Conservation (phyloP, 1,140 invertebrate genomes). For the Achatina immaculata region DNA sequence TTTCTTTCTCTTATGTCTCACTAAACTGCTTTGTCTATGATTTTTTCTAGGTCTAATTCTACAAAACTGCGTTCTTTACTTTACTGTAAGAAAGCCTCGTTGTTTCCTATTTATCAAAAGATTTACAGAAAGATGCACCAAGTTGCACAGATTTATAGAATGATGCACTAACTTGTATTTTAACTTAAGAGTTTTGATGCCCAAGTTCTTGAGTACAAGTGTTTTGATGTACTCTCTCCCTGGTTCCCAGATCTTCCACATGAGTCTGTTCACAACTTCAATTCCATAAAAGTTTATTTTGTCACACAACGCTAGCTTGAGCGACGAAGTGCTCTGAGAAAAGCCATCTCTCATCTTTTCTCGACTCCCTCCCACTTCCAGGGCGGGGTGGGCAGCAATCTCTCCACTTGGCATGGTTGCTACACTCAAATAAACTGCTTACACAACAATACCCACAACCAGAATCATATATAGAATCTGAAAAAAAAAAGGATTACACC, state of each 20-base stretch:
- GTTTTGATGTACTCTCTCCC: slow-evolving; percentile 70
- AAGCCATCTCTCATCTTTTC: slow-evolving; percentile 13
- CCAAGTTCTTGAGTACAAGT: slow-evolving; percentile 69
- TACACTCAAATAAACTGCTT: too few relatives aligned
- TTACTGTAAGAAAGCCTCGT: too few relatives aligned
- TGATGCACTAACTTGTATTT: slow-evolving; percentile 68
- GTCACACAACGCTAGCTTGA: slow-evolving; percentile 19
- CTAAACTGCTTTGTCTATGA: too few relatives aligned
- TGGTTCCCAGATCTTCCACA: slow-evolving; percentile 69
- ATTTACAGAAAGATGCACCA: too few relatives aligned
- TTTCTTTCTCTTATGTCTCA: too few relatives aligned
- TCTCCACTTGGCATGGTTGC: slow-evolving; percentile 43
- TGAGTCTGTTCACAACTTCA: slow-evolving; percentile 62
- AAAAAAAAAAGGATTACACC: too few relatives aligned
- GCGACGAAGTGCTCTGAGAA: slow-evolving; percentile 29
- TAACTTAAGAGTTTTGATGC: slow-evolving; percentile 67
- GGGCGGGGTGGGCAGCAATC: slow-evolving; percentile 29
- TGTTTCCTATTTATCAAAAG: too few relatives aligned
- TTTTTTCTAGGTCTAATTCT: too few relatives aligned
- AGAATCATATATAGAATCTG: too few relatives aligned
- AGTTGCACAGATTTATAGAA: too few relatives aligned
- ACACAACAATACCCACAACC: too few relatives aligned
- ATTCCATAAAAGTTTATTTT: slow-evolving; percentile 60
- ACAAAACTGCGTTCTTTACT: too few relatives aligned
- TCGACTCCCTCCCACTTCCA: background rate